These are phyloP conservation scores for Trachelus troglodyta DNA, from an alignment of 2,888 invertebrate genomes.

Conservation along the genomic window DNA sequence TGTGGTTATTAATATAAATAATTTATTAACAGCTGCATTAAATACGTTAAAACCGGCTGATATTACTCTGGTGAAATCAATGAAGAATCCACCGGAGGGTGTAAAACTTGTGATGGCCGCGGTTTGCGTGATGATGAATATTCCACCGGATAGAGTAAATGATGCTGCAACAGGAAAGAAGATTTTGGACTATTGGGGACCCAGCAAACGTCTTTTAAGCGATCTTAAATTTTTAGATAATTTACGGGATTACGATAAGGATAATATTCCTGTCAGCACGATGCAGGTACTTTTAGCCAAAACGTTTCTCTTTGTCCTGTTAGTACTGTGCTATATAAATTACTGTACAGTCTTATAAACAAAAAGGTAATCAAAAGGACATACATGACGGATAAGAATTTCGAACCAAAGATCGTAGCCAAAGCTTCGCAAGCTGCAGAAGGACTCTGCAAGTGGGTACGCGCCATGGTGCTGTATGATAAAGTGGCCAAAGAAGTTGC, in stretches of 20 bases:
- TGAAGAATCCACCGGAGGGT: constrained; percentile 88
- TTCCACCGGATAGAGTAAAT: constrained; percentile 80
- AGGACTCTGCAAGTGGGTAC: constrained; percentile 91
- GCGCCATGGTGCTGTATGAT: constrained; percentile 91
- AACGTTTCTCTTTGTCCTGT: not conserved
- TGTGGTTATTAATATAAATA: not conserved
- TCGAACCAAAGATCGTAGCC: constrained; percentile 82
- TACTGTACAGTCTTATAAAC: not conserved
- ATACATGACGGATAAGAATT: constrained; percentile 74
- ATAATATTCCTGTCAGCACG: constrained; percentile 79
- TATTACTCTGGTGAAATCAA: constrained; percentile 87
- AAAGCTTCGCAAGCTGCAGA: constrained; percentile 96
- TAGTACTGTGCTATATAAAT: not conserved
- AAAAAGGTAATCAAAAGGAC: constrained; percentile 44
- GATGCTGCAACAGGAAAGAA: constrained; percentile 78
- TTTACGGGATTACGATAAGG: constrained; percentile 85
- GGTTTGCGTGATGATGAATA: constrained; percentile 88
- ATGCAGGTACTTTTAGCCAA: constrained; percentile 74
- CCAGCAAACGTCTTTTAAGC: constrained; percentile 83
- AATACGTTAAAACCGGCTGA: constrained; percentile 88
- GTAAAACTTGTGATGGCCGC: constrained; percentile 89
- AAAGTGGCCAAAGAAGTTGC: constrained; percentile 84
- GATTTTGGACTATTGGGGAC: constrained; percentile 86
- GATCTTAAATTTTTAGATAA: constrained; percentile 83
- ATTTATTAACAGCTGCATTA: constrained; percentile 73